phyloP scores from a whole-genome alignment of 2,797 vertebrate species.

The Chromis chromis region DNA sequence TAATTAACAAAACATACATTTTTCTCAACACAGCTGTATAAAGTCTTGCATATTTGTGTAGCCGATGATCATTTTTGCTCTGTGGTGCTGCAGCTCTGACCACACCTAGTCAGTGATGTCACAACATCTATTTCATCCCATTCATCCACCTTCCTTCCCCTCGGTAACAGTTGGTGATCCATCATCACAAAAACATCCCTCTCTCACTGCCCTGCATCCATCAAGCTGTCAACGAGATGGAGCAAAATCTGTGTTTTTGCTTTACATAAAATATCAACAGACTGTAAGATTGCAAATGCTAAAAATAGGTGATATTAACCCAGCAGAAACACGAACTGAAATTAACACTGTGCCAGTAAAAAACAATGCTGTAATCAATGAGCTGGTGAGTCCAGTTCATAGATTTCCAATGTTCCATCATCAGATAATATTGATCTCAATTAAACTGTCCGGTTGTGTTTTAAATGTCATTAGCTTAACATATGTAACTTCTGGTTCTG shows the following conservation, averaged over 20 bases:
- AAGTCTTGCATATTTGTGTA: too few species aligned
- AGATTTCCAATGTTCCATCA: constrained; percentile 45
- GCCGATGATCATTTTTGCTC: neutral
- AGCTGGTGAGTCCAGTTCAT: constrained; percentile 2
- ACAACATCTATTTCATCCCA: constrained; percentile 13
- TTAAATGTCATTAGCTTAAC: constrained; percentile 10
- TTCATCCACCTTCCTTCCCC: constrained; percentile 35
- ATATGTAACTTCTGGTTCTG: constrained; percentile 16
- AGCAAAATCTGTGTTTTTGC: constrained; percentile 25
- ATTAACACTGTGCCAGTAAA: constrained; percentile 5
- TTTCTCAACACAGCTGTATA: too few species aligned
- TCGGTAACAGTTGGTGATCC: constrained; percentile 28
- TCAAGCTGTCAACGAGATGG: constrained; percentile 36
- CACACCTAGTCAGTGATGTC: constrained; percentile 39
- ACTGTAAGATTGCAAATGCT: constrained; percentile 2
- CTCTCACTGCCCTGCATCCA: constrained; percentile 26
- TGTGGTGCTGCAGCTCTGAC: constrained; percentile 12
- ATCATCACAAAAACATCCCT: constrained; percentile 41
- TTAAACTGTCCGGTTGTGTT: constrained; percentile 44
- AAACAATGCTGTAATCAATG: constrained; percentile 3
- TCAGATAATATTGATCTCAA: constrained; percentile 37
- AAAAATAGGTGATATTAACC: constrained; percentile 6
- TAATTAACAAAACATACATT: too few species aligned
- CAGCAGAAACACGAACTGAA: neutral
- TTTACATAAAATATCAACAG: constrained; percentile 23